Conservation (phyloP, 2,888 invertebrate genomes). For the Cephus pulcher region DNA sequence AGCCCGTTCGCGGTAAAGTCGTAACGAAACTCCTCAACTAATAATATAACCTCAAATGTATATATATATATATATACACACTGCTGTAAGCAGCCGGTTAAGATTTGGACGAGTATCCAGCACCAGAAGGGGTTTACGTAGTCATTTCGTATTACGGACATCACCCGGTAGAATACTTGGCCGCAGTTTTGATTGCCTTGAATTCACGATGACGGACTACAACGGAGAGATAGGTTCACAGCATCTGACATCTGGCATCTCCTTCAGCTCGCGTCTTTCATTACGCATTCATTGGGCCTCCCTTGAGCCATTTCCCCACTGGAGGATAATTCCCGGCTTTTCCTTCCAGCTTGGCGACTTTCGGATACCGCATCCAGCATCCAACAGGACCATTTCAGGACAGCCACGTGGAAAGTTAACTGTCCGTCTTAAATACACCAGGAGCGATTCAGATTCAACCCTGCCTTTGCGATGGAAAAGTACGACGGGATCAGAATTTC, state of each 20-base stretch:
- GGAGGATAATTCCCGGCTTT: conserved; percentile 15
- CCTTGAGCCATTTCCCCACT: conserved; percentile 4
- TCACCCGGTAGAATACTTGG: neutral
- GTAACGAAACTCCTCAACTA: conserved; percentile 25
- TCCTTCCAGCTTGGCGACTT: conserved; percentile 9
- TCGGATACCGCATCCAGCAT: neutral
- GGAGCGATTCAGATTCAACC: neutral
- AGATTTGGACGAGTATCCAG: neutral
- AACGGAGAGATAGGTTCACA: neutral
- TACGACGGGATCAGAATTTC: neutral
- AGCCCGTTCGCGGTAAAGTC: conserved; percentile 32
- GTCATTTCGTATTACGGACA: conserved; percentile 23
- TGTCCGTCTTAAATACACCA: neutral
- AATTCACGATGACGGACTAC: neutral
- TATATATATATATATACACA: neutral
- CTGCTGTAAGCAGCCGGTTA: neutral
- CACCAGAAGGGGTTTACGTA: conserved; percentile 16
- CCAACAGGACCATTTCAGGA: neutral
- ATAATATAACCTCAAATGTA: conserved; percentile 22
- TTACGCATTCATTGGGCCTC: conserved; percentile 2
- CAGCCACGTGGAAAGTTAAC: neutral
- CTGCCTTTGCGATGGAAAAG: neutral
- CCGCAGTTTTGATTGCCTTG: conserved; percentile 3
- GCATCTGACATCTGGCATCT: neutral
- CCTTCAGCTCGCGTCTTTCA: neutral